Evolutionary conservation across 1,140 invertebrate genomes (phyloP), one percentile per base, ranked within the genome.

Genomic region (Ceratosolen solmsi): DNA sequence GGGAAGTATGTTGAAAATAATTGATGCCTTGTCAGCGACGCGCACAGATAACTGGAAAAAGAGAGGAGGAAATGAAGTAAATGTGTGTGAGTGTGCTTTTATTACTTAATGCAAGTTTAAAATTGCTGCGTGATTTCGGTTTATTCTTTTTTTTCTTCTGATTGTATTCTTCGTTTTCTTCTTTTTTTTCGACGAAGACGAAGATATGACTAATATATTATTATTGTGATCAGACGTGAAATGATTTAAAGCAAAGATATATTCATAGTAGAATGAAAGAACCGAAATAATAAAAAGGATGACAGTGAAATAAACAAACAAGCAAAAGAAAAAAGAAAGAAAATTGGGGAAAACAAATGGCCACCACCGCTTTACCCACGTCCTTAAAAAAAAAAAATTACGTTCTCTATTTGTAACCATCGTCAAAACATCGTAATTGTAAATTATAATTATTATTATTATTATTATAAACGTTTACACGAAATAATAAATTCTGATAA

Each of bases 401-500:
- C 89, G 87, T 90, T 91, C 90, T 91, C 89, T 91, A 91, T 91
- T 91, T 91, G 89, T 91, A 91, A 91, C 90, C 90, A 91, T 91
- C 90, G 90, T 91, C 89, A 89, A 83, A 88, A 87, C 90, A 91
- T 91, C 90, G 89, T 91, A 91, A 91, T 91, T 91, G 90, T 91
- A 91, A 91, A 91, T 92, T 91, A 91, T 91, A 89, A 91, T 91
- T 91, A 91, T 84, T 73, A 80, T 79, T 88, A 89, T 89, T 88
- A 89, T 89, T 90, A 90, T 91, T 91, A 91, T 91, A 91, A 91
- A 91, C 90, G 90, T 91, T 91, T 91, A 91, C 90, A 91, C 90
- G 88, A 91, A 90, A 91, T 90, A 91, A 91, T 91, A 91, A 91
- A 91, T 91, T 91, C 90, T 91, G 90, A 91, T 91, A 91, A 91